Conservation (phyloP, 2,888 invertebrate species). For the Smittia sp. region DNA sequence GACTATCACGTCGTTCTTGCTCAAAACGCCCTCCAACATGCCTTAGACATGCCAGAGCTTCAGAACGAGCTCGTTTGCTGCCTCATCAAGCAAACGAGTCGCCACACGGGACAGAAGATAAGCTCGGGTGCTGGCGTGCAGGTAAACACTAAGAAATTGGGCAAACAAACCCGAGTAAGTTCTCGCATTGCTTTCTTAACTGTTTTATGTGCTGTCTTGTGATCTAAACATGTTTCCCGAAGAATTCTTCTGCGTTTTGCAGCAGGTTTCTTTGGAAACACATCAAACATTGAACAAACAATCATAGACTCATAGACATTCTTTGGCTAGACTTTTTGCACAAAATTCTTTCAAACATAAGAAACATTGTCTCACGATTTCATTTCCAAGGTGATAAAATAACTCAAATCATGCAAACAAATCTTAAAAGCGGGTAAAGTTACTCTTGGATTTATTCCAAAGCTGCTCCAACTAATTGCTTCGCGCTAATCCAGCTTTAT, state of each 20-base stretch:
- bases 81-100: conserved; percentile 87
- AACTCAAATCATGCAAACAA: no score
- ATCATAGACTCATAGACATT: conserved; percentile 2
- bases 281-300: conserved; percentile 2
- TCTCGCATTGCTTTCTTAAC: conserved; percentile 48
- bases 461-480: neutral
- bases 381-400: neutral
- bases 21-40: conserved; percentile 92
- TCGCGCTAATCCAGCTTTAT: neutral
- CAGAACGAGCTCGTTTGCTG: conserved; percentile 92
- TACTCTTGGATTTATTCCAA: neutral
- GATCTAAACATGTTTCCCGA: neutral
- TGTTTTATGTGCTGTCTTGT: conserved; percentile 12
- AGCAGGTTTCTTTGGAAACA: neutral
- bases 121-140: conserved; percentile 85
- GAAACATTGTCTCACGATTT: neutral
- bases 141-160: conserved; percentile 67
- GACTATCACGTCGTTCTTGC: conserved; percentile 97
- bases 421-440: no score
- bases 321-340: neutral
- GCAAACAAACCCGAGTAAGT: conserved; percentile 66
- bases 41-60: conserved; percentile 83
- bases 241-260: neutral
- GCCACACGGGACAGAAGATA: conserved; percentile 75
- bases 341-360: neutral